These are phyloP conservation scores for Bombyx mori DNA, from an alignment of 1,140 invertebrate species.

Conservation along the genomic window ASM3026992v2 NC_085131.1:11468001-11468500, in stretches of 20 bases:
- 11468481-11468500: too few relatives aligned
- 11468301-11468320: conserved; percentile 55
- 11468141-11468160: conserved; percentile 32
- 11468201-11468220: conserved; percentile 20
- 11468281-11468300: conserved; percentile 53
- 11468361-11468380: conserved; percentile 4
- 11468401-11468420: too few relatives aligned
- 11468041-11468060: conserved; percentile 26
- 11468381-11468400: not conserved
- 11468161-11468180: conserved; percentile 18
- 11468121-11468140: conserved; percentile 28
- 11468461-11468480: too few relatives aligned
- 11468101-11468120: conserved; percentile 25
- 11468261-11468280: conserved; percentile 59
- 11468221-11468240: conserved; percentile 49
- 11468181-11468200: conserved; percentile 45
- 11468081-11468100: conserved; percentile 23
- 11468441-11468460: too few relatives aligned
- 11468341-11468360: conserved; percentile 37
- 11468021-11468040: conserved; percentile 40
- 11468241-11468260: conserved; percentile 51
- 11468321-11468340: conserved; percentile 42
- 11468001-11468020: conserved; percentile 23
- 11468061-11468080: conserved; percentile 25
- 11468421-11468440: too few relatives aligned